Evolutionary conservation across 1,140 invertebrate genomes (phyloP), one percentile per base, ranked within the genome.

Genomic region (Monomorium pharaonis): DNA sequence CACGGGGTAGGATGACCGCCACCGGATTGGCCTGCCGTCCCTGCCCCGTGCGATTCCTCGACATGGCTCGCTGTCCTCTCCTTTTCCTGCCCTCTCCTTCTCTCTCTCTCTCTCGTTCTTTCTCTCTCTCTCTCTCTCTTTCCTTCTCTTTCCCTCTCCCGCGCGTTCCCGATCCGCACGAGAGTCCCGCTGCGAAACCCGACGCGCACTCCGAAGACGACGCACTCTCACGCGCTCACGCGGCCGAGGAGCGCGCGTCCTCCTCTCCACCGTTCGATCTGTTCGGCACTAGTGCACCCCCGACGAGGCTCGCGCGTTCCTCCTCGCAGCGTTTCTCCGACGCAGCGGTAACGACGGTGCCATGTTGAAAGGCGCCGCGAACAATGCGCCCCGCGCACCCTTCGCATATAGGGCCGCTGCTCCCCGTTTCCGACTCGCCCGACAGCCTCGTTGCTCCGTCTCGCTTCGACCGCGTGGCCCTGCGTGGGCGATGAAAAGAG

Each of bases 1-100:
- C 87, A 93, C 92, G 91, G 87, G 86, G 90, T 92, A 88, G 86
- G 54, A 87, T 89, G 85, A 87, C 60, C 85, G 70, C 86, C 76
- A 84, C 54, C 78, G 78, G 81, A 88, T 84, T 70, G 24, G 67
- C 49, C 76, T 62, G 67, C 70, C 62, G 49, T 88, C 62, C 67
- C 86, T 80, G 86, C 74, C 42, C 80, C 56, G 49, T 69, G 75
- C 56, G 83, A 51, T n/a, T 58, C 42, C 16, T n/a, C 37, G 63
- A 27, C 74, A 67, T 85, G 30, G 9, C 14, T 30, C n/a, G 42
- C 5, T 70, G 7, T 77, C 7, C 42, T 49, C 14, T 67, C 33
- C 14, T 4, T 4, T 7, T 7, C 7, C n/a, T 54, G 6, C n/a
- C 63, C 63, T 37, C 24, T 62, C 21, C 10, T 3, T 76, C 69